Conservation (phyloP, 2,797 vertebrate genomes). For the Ceryle rudis region DNA sequence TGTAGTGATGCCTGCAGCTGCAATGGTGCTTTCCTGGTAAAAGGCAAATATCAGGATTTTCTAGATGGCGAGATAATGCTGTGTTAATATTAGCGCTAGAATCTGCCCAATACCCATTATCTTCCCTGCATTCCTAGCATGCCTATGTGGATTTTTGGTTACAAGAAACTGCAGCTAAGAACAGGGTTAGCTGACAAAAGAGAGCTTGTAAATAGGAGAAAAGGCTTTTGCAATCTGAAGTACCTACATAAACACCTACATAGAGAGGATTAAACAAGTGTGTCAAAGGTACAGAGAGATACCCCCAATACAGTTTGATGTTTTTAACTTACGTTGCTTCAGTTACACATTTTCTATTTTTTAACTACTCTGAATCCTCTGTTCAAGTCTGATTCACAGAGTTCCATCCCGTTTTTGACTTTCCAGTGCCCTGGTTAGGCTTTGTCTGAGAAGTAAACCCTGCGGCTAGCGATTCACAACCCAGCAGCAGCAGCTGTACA, state of each 20-base stretch:
- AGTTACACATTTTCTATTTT: constrained; percentile 31
- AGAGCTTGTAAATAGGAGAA: constrained; percentile 67
- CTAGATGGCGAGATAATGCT: constrained; percentile 18
- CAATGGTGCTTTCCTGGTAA: constrained; percentile 30
- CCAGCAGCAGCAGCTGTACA: constrained; percentile 61
- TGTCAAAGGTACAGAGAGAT: constrained; percentile 71
- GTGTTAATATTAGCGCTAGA: constrained; percentile 41
- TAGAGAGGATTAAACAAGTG: constrained; percentile 71
- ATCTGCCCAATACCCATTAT: constrained; percentile 28
- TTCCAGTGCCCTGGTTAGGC: constrained; percentile 52
- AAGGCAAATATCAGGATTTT: constrained; percentile 53
- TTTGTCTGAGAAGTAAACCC: constrained; percentile 62
- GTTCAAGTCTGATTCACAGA: constrained; percentile 54
- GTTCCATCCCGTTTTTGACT: constrained; percentile 39
- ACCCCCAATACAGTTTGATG: constrained; percentile 59
- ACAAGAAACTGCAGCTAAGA: constrained; percentile 73
- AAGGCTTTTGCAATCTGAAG: constrained; percentile 74
- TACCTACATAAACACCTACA: constrained; percentile 73
- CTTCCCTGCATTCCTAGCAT: constrained; percentile 61
- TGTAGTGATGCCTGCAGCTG: not conserved
- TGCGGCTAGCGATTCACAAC: constrained; percentile 56
- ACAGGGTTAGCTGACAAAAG: constrained; percentile 62
- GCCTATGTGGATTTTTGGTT: constrained; percentile 78
- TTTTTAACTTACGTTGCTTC: constrained; percentile 67
- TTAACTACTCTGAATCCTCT: constrained; percentile 50